phyloP scores from a whole-genome alignment of 2,888 invertebrate genomes.

The Meteorus cinctellus region DNA sequence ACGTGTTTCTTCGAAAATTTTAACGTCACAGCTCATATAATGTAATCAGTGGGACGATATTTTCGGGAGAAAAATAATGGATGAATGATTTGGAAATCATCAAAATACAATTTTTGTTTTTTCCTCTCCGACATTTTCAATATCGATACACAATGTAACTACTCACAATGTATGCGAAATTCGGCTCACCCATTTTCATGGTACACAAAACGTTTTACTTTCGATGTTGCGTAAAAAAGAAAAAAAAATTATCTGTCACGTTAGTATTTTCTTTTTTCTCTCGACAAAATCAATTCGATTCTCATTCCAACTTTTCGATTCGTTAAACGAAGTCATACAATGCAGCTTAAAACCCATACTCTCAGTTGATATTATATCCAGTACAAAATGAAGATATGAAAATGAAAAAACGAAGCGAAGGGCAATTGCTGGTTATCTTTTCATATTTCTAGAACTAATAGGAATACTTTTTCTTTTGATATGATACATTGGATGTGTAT shows the following conservation, averaged over 20 bases:
- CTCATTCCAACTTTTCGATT: not conserved
- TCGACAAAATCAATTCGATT: not conserved
- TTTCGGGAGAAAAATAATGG: not conserved
- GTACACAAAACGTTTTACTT: not conserved
- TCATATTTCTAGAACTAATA: not conserved
- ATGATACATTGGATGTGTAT: not conserved
- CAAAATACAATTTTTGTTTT: not conserved
- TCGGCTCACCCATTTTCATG: not conserved
- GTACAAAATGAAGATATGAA: not conserved
- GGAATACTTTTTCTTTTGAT: not conserved
- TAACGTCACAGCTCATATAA: not conserved
- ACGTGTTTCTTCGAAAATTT: not conserved
- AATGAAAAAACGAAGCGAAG: not conserved
- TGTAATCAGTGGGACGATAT: not conserved
- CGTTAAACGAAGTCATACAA: not conserved
- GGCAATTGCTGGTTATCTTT: not conserved
- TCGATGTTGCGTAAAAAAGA: not conserved
- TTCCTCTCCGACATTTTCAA: not conserved
- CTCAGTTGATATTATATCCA: not conserved
- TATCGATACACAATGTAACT: not conserved
- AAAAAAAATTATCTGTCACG: not conserved
- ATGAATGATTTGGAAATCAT: not conserved
- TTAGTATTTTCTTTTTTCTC: not conserved
- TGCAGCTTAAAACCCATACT: not conserved
- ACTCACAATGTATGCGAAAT: not conserved